Evolutionary conservation across 1,140 invertebrate genomes (phyloP), one percentile per base, ranked within the genome.

Genomic region (Drosophila teissieri): DNA sequence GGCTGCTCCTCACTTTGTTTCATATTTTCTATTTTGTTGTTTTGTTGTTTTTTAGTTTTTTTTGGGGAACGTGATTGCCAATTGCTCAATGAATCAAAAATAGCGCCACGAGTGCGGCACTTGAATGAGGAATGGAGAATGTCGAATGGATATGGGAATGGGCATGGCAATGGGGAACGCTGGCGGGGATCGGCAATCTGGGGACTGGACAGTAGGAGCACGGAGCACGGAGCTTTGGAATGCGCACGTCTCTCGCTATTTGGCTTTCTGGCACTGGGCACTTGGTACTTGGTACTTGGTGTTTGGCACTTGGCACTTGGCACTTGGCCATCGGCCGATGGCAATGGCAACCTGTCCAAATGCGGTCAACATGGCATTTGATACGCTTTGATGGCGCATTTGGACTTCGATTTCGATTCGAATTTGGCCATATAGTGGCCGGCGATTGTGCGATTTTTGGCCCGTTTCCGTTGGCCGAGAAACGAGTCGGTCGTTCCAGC

Each of bases 41-140:
- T 27, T 27, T 24, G 3, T 24, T 5, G 19, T 24, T 31, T 31
- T 31, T 10, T 31, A 10, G 2, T 22, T 31, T 15, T 31, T 45
- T 51, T 63, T 46, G 55, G 69, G 56, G 45, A 39, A 82, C 80
- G 80, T 83, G 80, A 78, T 53, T 53, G 74, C 62, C 83, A 79
- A 88, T 88, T 69, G 83, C 77, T 83, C 73, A 70, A 80, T 85
- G 73, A 65, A 84, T 78, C 69, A 70, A 86, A 86, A 82, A 85
- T 82, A 85, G 82, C 82, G 74, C 83, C 79, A 64, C 83, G 81
- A 69, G 55, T 58, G 46, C 46, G 75, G 53, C 67, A 55, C 58
- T 65, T 77, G 65, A 78, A 76, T 72, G 51, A 49, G 46, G 17
- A 19, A 36, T 52, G 62, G 19, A 4, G 44, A 48, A 42, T 42